A percentile compares a stretch with the other conserved stretches of the same genome.
Evolutionary conservation across 2,888 invertebrate genomes (phyloP).

Genomic region (Eupithecia pulchellata): DNA sequence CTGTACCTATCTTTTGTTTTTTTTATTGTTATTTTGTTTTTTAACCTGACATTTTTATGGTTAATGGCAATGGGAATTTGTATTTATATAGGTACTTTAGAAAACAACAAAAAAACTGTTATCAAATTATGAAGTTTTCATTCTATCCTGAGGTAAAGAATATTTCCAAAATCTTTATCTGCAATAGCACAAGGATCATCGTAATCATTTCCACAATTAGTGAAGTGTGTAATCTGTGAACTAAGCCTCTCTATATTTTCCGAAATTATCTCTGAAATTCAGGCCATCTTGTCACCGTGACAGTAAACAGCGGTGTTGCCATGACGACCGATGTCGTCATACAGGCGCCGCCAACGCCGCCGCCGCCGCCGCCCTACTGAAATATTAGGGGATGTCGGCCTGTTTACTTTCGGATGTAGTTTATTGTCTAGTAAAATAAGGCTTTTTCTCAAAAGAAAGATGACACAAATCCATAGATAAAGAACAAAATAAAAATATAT

Average conservation of each 20-base stretch:
- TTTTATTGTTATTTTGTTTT: no score
- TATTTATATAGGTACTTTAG: no score
- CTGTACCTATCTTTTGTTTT: no score
- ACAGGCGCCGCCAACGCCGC: slow-evolving; percentile 71
- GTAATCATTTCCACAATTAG: no score
- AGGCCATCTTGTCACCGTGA: slow-evolving; percentile 23
- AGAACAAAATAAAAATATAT: background rate
- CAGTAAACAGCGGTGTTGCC: slow-evolving; percentile 50
- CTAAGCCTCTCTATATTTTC: no score
- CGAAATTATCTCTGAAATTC: slow-evolving; percentile 14
- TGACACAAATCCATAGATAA: background rate
- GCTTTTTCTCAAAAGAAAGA: background rate
- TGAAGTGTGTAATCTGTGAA: background rate
- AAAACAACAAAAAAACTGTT: no score
- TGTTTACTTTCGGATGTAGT: slow-evolving; percentile 2
- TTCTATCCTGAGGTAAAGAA: background rate
- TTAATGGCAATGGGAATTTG: no score
- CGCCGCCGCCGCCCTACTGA: slow-evolving; percentile 66
- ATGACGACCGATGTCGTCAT: slow-evolving; percentile 66
- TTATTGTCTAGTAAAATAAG: background rate
- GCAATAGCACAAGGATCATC: no score
- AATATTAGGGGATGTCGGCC: slow-evolving; percentile 35
- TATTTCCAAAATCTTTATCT: no score
- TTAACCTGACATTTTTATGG: no score
- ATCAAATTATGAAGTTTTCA: background rate